Conservation (phyloP, 2,888 invertebrate genomes). For the Folsomia candida region DNA sequence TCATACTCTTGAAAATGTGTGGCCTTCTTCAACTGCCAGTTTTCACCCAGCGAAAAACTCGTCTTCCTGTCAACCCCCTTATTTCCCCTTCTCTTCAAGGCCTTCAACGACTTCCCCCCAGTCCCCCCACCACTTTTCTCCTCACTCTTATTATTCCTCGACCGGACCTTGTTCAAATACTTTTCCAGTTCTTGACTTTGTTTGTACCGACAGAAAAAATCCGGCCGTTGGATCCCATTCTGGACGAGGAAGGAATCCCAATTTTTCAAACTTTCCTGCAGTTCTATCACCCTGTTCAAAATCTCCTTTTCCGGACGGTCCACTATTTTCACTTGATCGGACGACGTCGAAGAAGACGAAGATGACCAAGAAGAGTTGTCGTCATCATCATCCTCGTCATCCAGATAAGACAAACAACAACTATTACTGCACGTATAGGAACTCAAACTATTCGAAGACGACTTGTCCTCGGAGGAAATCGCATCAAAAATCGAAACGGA, state of each 20-base stretch:
- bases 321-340: too few species aligned
- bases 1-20: background rate
- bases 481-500: too few species aligned
- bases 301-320: too few species aligned
- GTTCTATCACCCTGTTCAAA: slow-evolving; percentile 41
- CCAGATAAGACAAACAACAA: background rate
- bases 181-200: slow-evolving; percentile 41
- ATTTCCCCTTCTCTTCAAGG: too few species aligned
- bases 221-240: slow-evolving; percentile 40
- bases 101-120: too few species aligned
- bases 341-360: too few species aligned
- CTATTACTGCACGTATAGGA: background rate
- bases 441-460: background rate
- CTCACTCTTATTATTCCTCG: slow-evolving; percentile 38
- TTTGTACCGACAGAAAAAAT: slow-evolving; percentile 40
- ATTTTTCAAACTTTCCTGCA: slow-evolving; percentile 37
- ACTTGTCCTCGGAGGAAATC: background rate
- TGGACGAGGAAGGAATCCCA: slow-evolving; percentile 43
- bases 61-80: too few species aligned
- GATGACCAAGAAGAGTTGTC: too few species aligned
- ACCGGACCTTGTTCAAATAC: slow-evolving; percentile 44
- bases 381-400: background rate
- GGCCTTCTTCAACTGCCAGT: background rate
- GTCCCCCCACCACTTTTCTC: slow-evolving; percentile 8
- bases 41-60: background rate